phyloP scores from a whole-genome alignment of 2,797 vertebrate genomes.

The Orientallactaga sibirica region DNA sequence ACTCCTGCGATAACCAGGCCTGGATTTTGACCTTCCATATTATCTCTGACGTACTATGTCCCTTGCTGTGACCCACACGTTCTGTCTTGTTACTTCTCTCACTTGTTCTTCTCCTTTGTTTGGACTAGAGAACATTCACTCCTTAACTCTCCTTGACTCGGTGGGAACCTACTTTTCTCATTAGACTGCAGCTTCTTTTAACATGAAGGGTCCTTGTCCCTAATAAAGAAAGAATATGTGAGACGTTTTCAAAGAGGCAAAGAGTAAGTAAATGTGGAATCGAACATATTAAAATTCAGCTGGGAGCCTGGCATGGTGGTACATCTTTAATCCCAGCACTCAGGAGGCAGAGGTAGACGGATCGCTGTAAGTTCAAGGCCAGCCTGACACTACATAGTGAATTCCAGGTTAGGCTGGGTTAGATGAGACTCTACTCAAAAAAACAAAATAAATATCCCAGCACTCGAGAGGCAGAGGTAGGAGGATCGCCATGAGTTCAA shows the following conservation, averaged over 20 bases:
- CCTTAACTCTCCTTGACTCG: constrained; percentile 23
- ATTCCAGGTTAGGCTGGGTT: too few species aligned
- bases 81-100: constrained; percentile 34
- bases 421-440: too few species aligned
- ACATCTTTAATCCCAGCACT: too few species aligned
- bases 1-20: constrained; percentile 65
- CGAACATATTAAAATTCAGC: neutral
- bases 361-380: too few species aligned
- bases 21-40: constrained; percentile 76
- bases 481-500: too few species aligned
- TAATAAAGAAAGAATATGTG: constrained; percentile 1
- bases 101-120: neutral
- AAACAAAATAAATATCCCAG: too few species aligned
- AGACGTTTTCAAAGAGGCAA: constrained; percentile 24
- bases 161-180: constrained; percentile 44
- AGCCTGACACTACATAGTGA: too few species aligned
- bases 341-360: too few species aligned
- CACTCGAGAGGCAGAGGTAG: too few species aligned
- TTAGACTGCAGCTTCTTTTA: constrained; percentile 46
- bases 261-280: constrained; percentile 32
- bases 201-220: neutral
- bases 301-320: too few species aligned
- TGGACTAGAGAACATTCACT: neutral
- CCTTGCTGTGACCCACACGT: neutral
- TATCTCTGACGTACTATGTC: constrained; percentile 66